These are phyloP conservation scores for Neodiprion lecontei DNA, from an alignment of 1,140 invertebrate genomes.

Conservation along the genomic window DNA sequence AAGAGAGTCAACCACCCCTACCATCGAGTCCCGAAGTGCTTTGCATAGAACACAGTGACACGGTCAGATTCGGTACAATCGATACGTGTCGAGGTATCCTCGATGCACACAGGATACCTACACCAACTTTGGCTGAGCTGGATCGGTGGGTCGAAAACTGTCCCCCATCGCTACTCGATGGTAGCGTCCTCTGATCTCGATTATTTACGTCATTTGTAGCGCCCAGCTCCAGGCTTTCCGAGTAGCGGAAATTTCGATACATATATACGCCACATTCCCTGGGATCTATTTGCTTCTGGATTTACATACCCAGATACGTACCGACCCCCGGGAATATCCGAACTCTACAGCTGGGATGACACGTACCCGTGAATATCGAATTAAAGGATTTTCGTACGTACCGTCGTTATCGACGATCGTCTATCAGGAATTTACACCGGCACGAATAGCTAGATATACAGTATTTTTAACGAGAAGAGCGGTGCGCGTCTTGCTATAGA, in stretches of 20 bases:
- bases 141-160: not conserved
- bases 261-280: too few relatives aligned
- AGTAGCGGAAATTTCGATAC: not conserved
- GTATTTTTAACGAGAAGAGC: too few relatives aligned
- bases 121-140: not conserved
- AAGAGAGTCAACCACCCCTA: not conserved
- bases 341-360: too few relatives aligned
- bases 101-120: not conserved
- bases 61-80: constrained; percentile 1
- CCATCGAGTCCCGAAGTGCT: not conserved
- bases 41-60: constrained; percentile 7
- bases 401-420: too few relatives aligned
- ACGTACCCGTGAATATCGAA: too few relatives aligned
- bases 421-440: too few relatives aligned
- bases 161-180: not conserved
- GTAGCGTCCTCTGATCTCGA: not conserved
- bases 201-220: not conserved
- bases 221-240: not conserved
- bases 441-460: too few relatives aligned
- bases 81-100: not conserved
- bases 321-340: too few relatives aligned
- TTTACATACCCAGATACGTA: too few relatives aligned
- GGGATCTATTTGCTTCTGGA: too few relatives aligned
- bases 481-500: too few relatives aligned
- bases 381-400: too few relatives aligned